These are phyloP conservation scores for Onychostoma macrolepis DNA, from an alignment of 2,113 vertebrate species.

Conservation along the genomic window DNA sequence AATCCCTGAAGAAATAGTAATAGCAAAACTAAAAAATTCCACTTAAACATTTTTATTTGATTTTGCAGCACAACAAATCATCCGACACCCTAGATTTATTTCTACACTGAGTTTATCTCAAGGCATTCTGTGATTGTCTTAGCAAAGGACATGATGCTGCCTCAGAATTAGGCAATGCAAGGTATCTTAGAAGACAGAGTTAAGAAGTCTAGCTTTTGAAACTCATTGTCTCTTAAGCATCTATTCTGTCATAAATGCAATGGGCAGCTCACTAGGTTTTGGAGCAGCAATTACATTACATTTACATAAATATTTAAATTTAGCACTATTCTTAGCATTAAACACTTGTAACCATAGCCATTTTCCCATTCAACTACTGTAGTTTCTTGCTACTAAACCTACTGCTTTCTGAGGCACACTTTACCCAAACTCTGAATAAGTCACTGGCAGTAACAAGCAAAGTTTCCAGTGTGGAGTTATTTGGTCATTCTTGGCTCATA, in stretches of 20 bases:
- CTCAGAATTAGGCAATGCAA: not conserved
- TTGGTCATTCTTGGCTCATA: slow-evolving; percentile 30
- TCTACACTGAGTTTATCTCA: not conserved
- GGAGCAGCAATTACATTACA: not conserved
- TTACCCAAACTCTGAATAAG: not conserved
- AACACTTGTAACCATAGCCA: not conserved
- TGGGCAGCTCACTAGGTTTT: not conserved
- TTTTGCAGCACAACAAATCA: not conserved
- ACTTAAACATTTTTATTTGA: not conserved
- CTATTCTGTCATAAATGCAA: not conserved
- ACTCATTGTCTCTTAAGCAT: not conserved
- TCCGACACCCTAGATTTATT: not conserved
- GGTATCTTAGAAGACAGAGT: not conserved
- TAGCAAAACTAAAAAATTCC: no score
- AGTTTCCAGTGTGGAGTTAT: slow-evolving; percentile 23
- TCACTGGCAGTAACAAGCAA: not conserved
- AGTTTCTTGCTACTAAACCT: not conserved
- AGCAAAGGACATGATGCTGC: not conserved
- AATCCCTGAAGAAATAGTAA: no score
- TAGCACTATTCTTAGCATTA: not conserved
- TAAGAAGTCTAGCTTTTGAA: not conserved
- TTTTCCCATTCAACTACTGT: not conserved
- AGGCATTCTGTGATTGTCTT: not conserved
- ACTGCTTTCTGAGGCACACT: not conserved
- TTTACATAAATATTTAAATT: slow-evolving; percentile 3